These are phyloP conservation scores for Odontomyia ornata DNA, from an alignment of 2,888 invertebrate species.

Conservation along the genomic window DNA sequence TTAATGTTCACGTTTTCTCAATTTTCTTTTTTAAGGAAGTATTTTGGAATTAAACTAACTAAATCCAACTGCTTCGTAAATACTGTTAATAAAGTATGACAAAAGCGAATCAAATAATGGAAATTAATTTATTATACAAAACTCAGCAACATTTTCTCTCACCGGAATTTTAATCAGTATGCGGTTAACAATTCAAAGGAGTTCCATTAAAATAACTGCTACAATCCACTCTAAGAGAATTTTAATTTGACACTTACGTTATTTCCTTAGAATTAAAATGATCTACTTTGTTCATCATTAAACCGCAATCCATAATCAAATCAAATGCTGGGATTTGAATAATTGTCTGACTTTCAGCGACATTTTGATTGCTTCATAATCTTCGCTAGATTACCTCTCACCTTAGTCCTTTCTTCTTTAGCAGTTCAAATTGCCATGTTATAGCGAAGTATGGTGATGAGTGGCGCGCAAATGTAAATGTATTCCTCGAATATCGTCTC, in stretches of 20 bases:
- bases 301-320: conserved; percentile 35
- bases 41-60: too few species aligned
- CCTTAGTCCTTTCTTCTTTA: conserved; percentile 34
- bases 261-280: conserved; percentile 41
- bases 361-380: conserved; percentile 40
- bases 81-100: too few species aligned
- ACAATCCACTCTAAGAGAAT: conserved; percentile 1
- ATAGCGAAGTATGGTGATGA: background rate
- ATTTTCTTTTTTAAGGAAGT: too few species aligned
- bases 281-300: conserved; percentile 36
- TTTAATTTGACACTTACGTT: conserved; percentile 12
- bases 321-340: conserved; percentile 21
- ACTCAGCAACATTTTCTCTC: too few species aligned
- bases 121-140: too few species aligned
- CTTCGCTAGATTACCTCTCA: conserved; percentile 34
- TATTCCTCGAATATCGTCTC: conserved; percentile 40
- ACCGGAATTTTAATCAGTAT: background rate
- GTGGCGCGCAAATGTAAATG: conserved; percentile 34
- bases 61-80: too few species aligned
- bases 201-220: background rate
- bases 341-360: conserved; percentile 36
- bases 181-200: conserved; percentile 11
- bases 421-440: background rate
- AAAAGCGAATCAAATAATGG: too few species aligned
- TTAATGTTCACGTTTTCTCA: too few species aligned